phyloP scores from a whole-genome alignment of 30 jellyfish, hydroid and myxozoan species.

The Clytia hemisphaerica region DNA sequence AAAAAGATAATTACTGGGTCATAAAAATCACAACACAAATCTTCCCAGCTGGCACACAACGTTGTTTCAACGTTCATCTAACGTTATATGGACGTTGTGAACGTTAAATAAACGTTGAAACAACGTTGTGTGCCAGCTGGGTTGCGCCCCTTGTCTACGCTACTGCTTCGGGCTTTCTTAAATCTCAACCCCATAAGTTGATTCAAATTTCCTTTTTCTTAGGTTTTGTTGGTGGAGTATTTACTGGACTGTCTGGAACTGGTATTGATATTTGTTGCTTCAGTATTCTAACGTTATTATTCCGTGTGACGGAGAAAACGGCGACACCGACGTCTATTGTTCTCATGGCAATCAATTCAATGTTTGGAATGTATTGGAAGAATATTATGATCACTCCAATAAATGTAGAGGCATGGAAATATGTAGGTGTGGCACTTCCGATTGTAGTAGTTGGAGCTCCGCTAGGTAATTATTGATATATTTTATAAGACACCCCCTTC shows the following conservation, averaged over 20 bases:
- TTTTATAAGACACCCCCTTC: no score
- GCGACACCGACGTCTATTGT: constrained; percentile 22
- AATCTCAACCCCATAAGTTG: no score
- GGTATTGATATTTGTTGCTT: constrained; percentile 17
- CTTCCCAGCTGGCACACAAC: no score
- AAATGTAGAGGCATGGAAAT: background rate
- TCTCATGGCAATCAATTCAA: constrained; percentile 13
- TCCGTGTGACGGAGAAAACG: constrained; percentile 15
- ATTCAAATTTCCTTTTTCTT: background rate
- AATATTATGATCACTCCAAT: background rate
- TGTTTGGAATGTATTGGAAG: constrained; percentile 12
- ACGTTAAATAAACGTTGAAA: no score
- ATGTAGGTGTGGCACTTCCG: background rate
- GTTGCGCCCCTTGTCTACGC: no score
- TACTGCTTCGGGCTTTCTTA: no score
- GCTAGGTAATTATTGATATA: constrained; percentile 1
- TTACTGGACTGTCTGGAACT: constrained; percentile 10
- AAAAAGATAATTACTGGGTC: no score
- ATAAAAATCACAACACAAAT: no score
- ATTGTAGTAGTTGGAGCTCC: constrained; percentile 16
- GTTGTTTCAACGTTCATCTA: no score
- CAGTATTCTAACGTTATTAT: constrained; percentile 15
- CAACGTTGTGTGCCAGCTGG: no score
- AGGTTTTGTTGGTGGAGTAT: constrained; percentile 7
- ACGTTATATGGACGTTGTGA: no score